Conservation (phyloP, 2,888 invertebrate genomes). For the Rhagophthalmus giganteus region DNA sequence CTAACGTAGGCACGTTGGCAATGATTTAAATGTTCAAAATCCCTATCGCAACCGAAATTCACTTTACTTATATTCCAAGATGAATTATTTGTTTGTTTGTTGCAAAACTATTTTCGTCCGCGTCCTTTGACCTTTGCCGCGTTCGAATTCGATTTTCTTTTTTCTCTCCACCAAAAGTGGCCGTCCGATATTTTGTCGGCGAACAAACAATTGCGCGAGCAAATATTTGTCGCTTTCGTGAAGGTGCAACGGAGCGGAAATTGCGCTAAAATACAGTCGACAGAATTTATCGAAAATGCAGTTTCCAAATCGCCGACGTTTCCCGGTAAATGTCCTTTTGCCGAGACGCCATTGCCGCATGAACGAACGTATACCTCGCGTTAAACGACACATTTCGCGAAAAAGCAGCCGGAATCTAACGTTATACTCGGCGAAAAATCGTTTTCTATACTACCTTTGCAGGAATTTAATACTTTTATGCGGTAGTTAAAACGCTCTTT, state of each 20-base stretch:
- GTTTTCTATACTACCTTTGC: slow-evolving; percentile 8
- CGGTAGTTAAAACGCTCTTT: slow-evolving; percentile 7
- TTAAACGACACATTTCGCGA: slow-evolving; percentile 17
- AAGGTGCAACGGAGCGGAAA: not conserved
- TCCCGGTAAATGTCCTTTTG: slow-evolving; percentile 13
- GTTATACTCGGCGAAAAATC: slow-evolving; percentile 6
- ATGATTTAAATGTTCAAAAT: no score
- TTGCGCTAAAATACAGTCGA: not conserved
- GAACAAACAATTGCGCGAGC: not conserved
- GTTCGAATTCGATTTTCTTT: no score
- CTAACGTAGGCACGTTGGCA: no score
- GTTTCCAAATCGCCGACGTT: slow-evolving; percentile 8
- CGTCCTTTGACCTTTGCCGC: no score
- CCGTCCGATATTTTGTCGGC: no score
- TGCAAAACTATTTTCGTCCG: no score
- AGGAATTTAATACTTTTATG: slow-evolving; percentile 5
- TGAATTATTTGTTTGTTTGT: no score
- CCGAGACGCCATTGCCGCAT: slow-evolving; percentile 13
- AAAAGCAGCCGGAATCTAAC: slow-evolving; percentile 8
- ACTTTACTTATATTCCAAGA: no score
- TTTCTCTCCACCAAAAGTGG: no score
- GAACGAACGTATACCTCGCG: slow-evolving; percentile 4
- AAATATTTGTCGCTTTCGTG: not conserved
- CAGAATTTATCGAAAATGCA: slow-evolving; percentile 22
- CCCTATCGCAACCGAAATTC: no score